These are phyloP conservation scores for Carterocephalus palaemon DNA, from an alignment of 2,888 invertebrate species.

Conservation along the genomic window DNA sequence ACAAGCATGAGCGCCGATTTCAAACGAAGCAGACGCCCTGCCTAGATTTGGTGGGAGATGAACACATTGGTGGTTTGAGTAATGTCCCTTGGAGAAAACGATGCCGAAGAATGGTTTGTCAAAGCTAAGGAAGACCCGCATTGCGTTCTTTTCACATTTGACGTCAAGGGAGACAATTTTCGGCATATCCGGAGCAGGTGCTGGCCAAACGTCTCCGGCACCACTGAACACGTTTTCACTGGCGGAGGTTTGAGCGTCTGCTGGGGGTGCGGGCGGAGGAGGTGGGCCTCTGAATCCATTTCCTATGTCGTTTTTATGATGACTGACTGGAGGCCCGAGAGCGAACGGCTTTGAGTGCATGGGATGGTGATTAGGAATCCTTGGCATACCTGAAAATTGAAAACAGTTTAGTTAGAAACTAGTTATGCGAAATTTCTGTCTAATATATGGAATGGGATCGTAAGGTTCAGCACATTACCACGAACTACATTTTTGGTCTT, in stretches of 20 bases:
- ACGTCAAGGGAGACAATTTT: slow-evolving; percentile 95
- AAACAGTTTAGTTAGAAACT: slow-evolving; percentile 13
- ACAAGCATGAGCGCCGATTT: slow-evolving; percentile 93
- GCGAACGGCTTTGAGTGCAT: slow-evolving; percentile 71
- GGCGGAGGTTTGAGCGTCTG: slow-evolving; percentile 76
- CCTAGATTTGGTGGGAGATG: slow-evolving; percentile 94
- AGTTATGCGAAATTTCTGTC: too few relatives aligned
- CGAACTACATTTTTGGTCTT: too few relatives aligned
- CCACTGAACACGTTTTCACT: slow-evolving; percentile 80
- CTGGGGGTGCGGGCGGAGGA: slow-evolving; percentile 66
- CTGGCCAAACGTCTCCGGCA: slow-evolving; percentile 90
- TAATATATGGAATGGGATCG: too few relatives aligned
- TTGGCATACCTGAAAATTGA: slow-evolving; percentile 61
- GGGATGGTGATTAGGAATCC: slow-evolving; percentile 74
- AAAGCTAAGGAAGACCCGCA: slow-evolving; percentile 96
- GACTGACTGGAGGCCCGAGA: slow-evolving; percentile 67
- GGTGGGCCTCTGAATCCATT: slow-evolving; percentile 87
- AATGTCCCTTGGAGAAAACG: slow-evolving; percentile 96
- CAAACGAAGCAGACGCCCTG: slow-evolving; percentile 91
- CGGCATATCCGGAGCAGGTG: slow-evolving; percentile 92
- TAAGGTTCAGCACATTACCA: too few relatives aligned
- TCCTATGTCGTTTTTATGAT: slow-evolving; percentile 71
- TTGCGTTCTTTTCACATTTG: slow-evolving; percentile 95
- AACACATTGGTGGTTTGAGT: slow-evolving; percentile 94
- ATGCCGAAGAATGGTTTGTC: slow-evolving; percentile 97